Evolutionary conservation across 2,113 vertebrate genomes (phyloP).

Genomic region (Antechinus flavipes): DNA sequence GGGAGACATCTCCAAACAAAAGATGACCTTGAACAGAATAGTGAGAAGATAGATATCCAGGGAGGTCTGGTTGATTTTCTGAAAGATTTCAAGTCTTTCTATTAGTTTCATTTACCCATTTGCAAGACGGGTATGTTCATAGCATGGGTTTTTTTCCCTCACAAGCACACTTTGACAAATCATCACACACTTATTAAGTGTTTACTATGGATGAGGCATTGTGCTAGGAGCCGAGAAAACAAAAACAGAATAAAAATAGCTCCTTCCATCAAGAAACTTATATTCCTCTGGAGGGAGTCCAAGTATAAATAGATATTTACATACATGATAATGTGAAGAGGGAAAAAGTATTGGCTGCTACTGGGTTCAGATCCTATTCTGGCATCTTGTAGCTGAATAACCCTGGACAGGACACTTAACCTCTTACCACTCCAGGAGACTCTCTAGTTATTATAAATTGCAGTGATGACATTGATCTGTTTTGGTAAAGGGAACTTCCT

Average conservation of each 20-base stretch:
- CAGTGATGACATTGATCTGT: not conserved
- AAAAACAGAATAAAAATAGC: not conserved
- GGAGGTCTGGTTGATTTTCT: slow-evolving; percentile 60
- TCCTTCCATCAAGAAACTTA: not conserved
- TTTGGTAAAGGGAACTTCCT: not conserved
- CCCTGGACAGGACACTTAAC: not conserved
- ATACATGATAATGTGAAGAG: not conserved
- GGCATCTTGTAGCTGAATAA: not conserved
- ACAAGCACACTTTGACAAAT: not conserved
- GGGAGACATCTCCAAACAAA: slow-evolving; percentile 48
- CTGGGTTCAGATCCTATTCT: not conserved
- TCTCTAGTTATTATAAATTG: not conserved
- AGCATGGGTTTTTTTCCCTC: slow-evolving; percentile 29
- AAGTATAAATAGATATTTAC: not conserved
- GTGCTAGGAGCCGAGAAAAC: not conserved
- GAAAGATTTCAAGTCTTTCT: slow-evolving; percentile 49
- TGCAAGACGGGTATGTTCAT: slow-evolving; percentile 27
- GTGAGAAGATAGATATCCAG: slow-evolving; percentile 59
- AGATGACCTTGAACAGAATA: slow-evolving; percentile 58
- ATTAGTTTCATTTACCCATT: slow-evolving; percentile 50
- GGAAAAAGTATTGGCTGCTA: not conserved
- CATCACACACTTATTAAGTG: not conserved
- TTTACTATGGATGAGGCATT: not conserved
- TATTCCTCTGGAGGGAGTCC: not conserved
- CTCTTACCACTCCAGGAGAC: not conserved